Percentiles rank a stretch among this genome's conserved stretches.
Conservation (phyloP, 2,797 vertebrate genomes). For the Microctenopoma stevenorrisi region DNA sequence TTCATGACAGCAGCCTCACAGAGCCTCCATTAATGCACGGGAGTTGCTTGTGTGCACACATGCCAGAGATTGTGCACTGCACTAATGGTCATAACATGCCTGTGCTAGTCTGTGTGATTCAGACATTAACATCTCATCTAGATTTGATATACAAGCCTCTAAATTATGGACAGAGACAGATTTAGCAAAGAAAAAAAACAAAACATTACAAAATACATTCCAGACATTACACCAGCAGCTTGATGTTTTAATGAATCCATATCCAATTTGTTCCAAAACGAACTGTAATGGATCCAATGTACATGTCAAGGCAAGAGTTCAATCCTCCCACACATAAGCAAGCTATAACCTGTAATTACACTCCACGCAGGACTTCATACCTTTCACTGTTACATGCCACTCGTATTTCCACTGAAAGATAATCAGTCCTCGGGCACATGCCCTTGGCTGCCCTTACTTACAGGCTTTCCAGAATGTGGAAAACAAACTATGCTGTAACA, state of each 20-base stretch:
- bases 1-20: slow-evolving; percentile 58
- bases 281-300: slow-evolving; percentile 39
- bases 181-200: slow-evolving; percentile 5
- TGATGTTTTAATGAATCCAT: slow-evolving; percentile 19
- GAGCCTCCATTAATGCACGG: slow-evolving; percentile 59
- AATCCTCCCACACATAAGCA: slow-evolving; percentile 16
- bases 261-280: slow-evolving; percentile 32
- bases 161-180: slow-evolving; percentile 22
- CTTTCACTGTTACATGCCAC: slow-evolving; percentile 39
- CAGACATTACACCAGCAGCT: slow-evolving; percentile 17
- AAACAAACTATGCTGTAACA: slow-evolving; percentile 34
- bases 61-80: neutral
- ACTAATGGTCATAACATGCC: slow-evolving; percentile 31
- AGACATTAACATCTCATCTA: slow-evolving; percentile 21
- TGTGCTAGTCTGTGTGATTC: slow-evolving; percentile 31
- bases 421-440: slow-evolving; percentile 35
- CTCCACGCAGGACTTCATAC: slow-evolving; percentile 35
- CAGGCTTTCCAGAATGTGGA: slow-evolving; percentile 24
- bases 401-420: slow-evolving; percentile 38
- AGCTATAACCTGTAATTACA: slow-evolving; percentile 59
- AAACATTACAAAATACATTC: slow-evolving; percentile 17
- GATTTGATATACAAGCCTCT: slow-evolving; percentile 34
- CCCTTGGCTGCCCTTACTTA: slow-evolving; percentile 22
- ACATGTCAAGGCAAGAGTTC: slow-evolving; percentile 52
- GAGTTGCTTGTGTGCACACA: slow-evolving; percentile 18